A percentile compares a stretch with the other conserved stretches of the same genome.
Evolutionary conservation across 2,888 invertebrate genomes (phyloP).

Genomic region (Mesodorylaimus sp.): DNA sequence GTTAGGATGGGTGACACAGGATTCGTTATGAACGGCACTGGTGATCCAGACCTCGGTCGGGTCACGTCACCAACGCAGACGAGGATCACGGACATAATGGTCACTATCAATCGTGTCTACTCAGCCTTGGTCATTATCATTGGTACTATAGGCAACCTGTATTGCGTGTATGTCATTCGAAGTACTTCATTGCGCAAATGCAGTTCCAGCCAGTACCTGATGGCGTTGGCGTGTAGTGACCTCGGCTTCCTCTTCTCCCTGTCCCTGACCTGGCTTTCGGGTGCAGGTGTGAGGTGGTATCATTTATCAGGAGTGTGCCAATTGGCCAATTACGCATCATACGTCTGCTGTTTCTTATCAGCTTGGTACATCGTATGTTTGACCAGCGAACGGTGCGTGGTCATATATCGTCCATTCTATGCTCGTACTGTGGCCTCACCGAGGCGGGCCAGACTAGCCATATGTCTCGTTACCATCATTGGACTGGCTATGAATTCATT

Average conservation of each 20-base stretch:
- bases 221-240: constrained; percentile 2
- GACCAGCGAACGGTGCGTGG: constrained; percentile 5
- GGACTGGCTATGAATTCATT: neutral
- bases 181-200: neutral
- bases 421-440: neutral
- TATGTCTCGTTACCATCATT: neutral
- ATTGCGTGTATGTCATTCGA: constrained; percentile 4
- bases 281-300: constrained; percentile 1
- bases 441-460: neutral
- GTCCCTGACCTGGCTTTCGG: neutral
- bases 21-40: too few relatives aligned
- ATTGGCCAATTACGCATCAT: neutral
- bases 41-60: too few relatives aligned
- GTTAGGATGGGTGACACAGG: too few relatives aligned
- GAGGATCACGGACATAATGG: too few relatives aligned
- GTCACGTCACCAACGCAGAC: too few relatives aligned
- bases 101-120: neutral
- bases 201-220: neutral
- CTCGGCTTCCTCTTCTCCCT: constrained; percentile 4
- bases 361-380: constrained; percentile 5
- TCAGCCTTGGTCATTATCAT: neutral
- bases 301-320: constrained; percentile 1
- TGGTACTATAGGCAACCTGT: constrained; percentile 5
- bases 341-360: constrained; percentile 3
- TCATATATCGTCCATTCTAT: constrained; percentile 4